Conservation (phyloP, 1,140 invertebrate species). For the Triops longicaudatus region DNA sequence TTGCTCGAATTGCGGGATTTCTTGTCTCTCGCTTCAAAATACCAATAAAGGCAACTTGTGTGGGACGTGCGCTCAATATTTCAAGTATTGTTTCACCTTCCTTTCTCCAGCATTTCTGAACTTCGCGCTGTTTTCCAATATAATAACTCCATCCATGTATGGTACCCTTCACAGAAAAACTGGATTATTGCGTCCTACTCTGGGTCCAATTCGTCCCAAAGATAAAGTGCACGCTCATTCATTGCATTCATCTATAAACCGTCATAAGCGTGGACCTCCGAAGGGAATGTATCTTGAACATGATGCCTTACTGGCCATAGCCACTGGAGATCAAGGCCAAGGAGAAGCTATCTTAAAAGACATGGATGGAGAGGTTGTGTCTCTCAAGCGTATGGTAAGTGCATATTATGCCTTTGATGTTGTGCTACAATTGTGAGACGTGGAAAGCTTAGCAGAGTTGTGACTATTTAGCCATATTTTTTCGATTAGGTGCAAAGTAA, state of each 20-base stretch:
- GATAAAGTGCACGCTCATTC: neutral
- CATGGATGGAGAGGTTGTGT: slow-evolving; percentile 86
- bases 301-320: slow-evolving; percentile 84
- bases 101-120: neutral
- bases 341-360: slow-evolving; percentile 75
- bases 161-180: slow-evolving; percentile 50
- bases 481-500: slow-evolving; percentile 79
- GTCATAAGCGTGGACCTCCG: slow-evolving; percentile 84
- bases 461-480: slow-evolving; percentile 18
- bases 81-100: slow-evolving; percentile 49
- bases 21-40: slow-evolving; percentile 54
- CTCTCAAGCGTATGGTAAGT: slow-evolving; percentile 87
- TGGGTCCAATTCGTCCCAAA: slow-evolving; percentile 49
- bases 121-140: neutral
- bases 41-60: slow-evolving; percentile 67
- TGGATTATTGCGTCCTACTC: slow-evolving; percentile 61
- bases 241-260: slow-evolving; percentile 42
- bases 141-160: neutral
- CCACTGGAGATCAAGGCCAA: slow-evolving; percentile 57
- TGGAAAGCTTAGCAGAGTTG: neutral
- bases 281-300: slow-evolving; percentile 95
- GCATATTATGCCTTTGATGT: slow-evolving; percentile 29
- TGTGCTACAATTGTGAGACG: neutral
- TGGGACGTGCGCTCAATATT: slow-evolving; percentile 68
- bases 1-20: slow-evolving; percentile 69